Evolutionary conservation across 2,113 vertebrate genomes (phyloP), one percentile per base, ranked within the genome.

Genomic region (Aix galericulata): DNA sequence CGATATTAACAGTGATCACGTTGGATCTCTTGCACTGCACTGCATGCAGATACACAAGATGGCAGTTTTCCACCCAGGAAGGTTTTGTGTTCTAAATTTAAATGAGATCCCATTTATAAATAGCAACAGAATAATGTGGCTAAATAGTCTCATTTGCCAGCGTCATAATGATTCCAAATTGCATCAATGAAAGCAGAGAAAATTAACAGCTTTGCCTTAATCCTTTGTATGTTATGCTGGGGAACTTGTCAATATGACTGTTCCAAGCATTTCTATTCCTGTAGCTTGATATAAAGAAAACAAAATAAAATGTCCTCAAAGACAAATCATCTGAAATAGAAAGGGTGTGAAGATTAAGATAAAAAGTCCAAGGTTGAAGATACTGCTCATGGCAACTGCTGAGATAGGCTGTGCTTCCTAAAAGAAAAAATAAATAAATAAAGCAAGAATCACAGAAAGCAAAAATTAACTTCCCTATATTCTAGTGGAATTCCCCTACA

Each of bases 281-380:
- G 26, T 50, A 79, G 69, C 27, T 59, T 63, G 17, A 29, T 67
- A 22, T 34, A 52, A 86, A 59, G 64, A 80, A 83, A 20, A 71
- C 9, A 66, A 66, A 74, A 74, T 1, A 50, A 34, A 84, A 71
- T 68, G 17, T 31, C 64, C 6, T 15, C 59, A 71, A 90, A 88
- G 59, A 80, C 22, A 95, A 83, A 68, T 31, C 23, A 17, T 42
- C 14, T 86, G 77, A 94, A 83, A 6, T 98, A 97, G 98, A 99
- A 95, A 98, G 95, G 91, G 8, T 6, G 97, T 94, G 52, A 99
- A 76, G 89, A 98, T 98, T 95, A 99, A 97, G 2, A 97, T 98
- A 76, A 99, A 98, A 84, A 98, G 96, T 89, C 98, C 97, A 13
- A 82, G 77, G 14, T 3, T 78, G 50, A 75, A 63, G 42, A 62